A percentile compares a stretch with the other conserved stretches of the same genome.
Evolutionary conservation across 2,888 invertebrate species (phyloP).

Genomic region (Strigamia crassipes): DNA sequence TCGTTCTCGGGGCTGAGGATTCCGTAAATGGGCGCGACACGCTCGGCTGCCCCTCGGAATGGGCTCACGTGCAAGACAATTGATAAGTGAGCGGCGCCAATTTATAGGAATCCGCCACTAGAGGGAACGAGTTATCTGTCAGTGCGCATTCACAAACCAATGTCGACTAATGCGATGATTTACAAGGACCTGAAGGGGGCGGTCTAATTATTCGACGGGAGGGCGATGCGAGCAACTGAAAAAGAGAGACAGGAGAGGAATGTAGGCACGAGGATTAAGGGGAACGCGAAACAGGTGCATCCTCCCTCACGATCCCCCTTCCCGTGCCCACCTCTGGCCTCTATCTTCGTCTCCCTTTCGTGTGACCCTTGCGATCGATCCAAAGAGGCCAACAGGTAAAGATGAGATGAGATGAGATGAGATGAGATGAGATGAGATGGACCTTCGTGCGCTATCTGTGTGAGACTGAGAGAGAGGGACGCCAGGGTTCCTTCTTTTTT

Average conservation of each 20-base stretch:
- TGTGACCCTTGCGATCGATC: slow-evolving; percentile 29
- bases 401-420: neutral
- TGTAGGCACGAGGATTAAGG: neutral
- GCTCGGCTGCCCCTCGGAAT: slow-evolving; percentile 31
- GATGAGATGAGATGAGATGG: neutral
- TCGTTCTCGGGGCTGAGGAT: neutral
- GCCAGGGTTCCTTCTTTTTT: no score
- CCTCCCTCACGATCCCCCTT: slow-evolving; percentile 17
- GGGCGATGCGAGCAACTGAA: slow-evolving; percentile 26
- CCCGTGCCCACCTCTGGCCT: slow-evolving; percentile 32
- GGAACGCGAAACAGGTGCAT: slow-evolving; percentile 37
- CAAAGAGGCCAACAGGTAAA: slow-evolving; percentile 33
- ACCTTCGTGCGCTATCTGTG: no score
- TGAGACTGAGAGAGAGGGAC: no score
- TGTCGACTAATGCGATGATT: slow-evolving; percentile 40
- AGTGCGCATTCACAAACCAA: slow-evolving; percentile 38
- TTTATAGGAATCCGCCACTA: slow-evolving; percentile 37
- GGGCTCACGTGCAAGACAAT: slow-evolving; percentile 42
- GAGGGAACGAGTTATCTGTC: slow-evolving; percentile 40
- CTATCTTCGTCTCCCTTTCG: neutral
- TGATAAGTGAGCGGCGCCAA: slow-evolving; percentile 42
- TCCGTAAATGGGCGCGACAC: slow-evolving; percentile 41
- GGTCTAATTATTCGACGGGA: slow-evolving; percentile 3
- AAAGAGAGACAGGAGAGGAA: slow-evolving; percentile 38
- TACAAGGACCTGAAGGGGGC: slow-evolving; percentile 35